A percentile compares a stretch with the other conserved stretches of the same genome.
Conservation (phyloP, 2,797 vertebrate genomes). For the Mico argentatus region DNA sequence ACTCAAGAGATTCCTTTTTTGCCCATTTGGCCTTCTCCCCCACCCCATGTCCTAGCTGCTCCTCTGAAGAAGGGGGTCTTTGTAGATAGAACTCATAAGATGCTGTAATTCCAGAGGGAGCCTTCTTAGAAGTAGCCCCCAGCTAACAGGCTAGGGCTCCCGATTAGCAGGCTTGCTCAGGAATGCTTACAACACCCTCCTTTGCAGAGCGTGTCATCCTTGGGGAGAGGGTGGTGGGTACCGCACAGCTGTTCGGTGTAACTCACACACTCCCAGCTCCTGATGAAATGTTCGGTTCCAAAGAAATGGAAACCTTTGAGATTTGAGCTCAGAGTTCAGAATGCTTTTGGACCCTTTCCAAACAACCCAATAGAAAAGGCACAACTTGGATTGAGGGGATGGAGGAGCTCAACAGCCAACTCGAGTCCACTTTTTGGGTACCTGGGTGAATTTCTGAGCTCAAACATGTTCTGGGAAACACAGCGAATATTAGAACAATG, state of each 20-base stretch:
- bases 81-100: constrained; percentile 73
- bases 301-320: constrained; percentile 73
- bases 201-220: constrained; percentile 81
- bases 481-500: background rate
- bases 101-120: constrained; percentile 80
- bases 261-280: constrained; percentile 79
- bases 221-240: constrained; percentile 87
- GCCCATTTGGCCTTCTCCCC: constrained; percentile 70
- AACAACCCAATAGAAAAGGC: constrained; percentile 45
- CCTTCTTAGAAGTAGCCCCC: constrained; percentile 75
- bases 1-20: constrained; percentile 81
- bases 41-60: constrained; percentile 54
- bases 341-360: constrained; percentile 73
- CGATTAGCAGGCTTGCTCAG: constrained; percentile 83
- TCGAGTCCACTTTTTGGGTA: background rate
- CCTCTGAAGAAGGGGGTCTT: constrained; percentile 70
- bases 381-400: constrained; percentile 55
- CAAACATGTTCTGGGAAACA: background rate
- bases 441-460: constrained; percentile 58
- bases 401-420: background rate
- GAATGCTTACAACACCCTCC: constrained; percentile 86
- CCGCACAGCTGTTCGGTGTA: constrained; percentile 85
- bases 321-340: constrained; percentile 76
- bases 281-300: constrained; percentile 78
- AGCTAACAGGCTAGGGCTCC: constrained; percentile 79